Evolutionary conservation across 2,113 vertebrate species (phyloP), one percentile per base, ranked within the genome.

Genomic region (Archilochus colubris): DNA sequence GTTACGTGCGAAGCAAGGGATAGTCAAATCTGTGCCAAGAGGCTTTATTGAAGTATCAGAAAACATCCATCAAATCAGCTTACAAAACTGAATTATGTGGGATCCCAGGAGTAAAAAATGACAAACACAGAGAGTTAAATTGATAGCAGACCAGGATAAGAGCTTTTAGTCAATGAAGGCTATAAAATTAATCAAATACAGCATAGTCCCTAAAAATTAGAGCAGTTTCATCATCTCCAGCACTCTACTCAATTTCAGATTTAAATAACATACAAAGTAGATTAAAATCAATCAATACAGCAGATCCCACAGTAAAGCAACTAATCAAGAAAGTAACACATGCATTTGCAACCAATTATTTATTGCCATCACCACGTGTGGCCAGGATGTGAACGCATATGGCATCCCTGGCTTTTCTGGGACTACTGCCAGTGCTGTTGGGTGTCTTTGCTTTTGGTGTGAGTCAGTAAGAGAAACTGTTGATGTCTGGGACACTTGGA

Each of bases 101-200:
- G 40, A 93, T 44, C 43, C 48, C 80, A 81, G 80, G 76, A 96
- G 80, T 92, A 14, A 95, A 94, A 96, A 91, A 83, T 75, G 2
- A 88, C 91, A 95, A 84, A 84, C 40, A 82, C 77, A 53, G 83
- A 75, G 66, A 86, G 30, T 82, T 93, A 89, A 86, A 93, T 62
- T 94, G 91, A 84, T 94, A 93, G 73, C 91, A 97, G 95, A 79
- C 57, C 14, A 62, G 66, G 62, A 95, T 91, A 96, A 97, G 96
- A 97, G 92, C 94, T 92, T 96, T 94, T 94, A 91, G 82, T 95
- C 69, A 78, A 84, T 36, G 70, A 48, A 76, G 40, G 12, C 50
- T 87, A 31, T 93, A 89, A 91, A 95, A 92, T 86, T 91, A 94
- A 93, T 89, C 83, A 88, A 72, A 91, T 82, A 30, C 77, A 89